Percentiles rank a stretch among this genome's conserved stretches.
Evolutionary conservation across 2,797 vertebrate species (phyloP).

Genomic region (Chaenodraco wilsoni): DNA sequence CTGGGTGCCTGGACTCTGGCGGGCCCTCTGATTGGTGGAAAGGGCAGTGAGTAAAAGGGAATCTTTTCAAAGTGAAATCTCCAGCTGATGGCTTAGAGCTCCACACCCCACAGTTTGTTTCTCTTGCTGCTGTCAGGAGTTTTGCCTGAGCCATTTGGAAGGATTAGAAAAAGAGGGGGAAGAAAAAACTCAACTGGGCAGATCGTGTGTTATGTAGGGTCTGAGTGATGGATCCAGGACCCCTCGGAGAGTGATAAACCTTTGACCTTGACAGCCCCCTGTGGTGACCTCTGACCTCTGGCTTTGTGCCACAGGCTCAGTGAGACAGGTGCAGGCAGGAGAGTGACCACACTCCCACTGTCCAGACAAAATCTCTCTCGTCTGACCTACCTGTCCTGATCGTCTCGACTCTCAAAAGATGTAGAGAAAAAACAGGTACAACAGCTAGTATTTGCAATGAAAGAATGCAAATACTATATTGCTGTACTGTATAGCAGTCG

Average conservation of each 20-base stretch:
- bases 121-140: constrained; percentile 82
- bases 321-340: constrained; percentile 76
- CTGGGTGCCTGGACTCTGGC: constrained; percentile 78
- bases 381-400: constrained; percentile 65
- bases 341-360: constrained; percentile 72
- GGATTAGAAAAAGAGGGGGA: constrained; percentile 83
- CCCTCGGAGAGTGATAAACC: constrained; percentile 83
- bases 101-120: constrained; percentile 81
- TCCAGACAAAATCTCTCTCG: constrained; percentile 57
- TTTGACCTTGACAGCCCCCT: constrained; percentile 81
- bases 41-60: constrained; percentile 79
- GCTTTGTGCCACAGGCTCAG: constrained; percentile 72
- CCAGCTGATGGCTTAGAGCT: constrained; percentile 85
- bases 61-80: constrained; percentile 87
- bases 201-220: constrained; percentile 69
- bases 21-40: constrained; percentile 80
- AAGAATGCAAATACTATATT: not conserved
- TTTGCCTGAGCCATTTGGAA: constrained; percentile 85
- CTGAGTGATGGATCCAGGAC: constrained; percentile 82
- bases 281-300: constrained; percentile 81
- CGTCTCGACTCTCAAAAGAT: constrained; percentile 33
- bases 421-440: constrained; percentile 3
- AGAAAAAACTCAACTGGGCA: constrained; percentile 65
- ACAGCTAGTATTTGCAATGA: constrained; percentile 11
- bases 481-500: not conserved